Evolutionary conservation across 2,113 vertebrate genomes (phyloP).

Genomic region (Dipodomys stephensi): DNA sequence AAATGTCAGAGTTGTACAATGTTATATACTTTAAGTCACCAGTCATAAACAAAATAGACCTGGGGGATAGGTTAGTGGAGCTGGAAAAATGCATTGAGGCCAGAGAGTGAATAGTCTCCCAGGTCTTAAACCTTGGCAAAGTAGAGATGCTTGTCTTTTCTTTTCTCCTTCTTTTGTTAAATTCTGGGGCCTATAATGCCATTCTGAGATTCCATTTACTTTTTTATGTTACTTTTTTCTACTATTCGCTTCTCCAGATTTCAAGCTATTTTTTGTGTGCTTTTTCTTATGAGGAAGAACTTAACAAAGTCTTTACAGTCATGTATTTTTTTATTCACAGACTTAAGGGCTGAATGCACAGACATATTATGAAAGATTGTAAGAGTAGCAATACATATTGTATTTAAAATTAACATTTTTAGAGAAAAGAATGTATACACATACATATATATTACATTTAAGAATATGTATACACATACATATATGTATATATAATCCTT

Average conservation of each 20-base stretch:
- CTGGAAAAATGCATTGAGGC: not conserved
- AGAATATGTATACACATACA: too few species aligned
- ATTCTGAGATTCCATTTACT: not conserved
- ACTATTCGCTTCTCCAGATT: conserved; percentile 4
- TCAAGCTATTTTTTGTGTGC: not conserved
- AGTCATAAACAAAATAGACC: not conserved
- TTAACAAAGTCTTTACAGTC: not conserved
- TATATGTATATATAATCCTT: not conserved
- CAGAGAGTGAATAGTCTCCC: not conserved
- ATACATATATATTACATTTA: not conserved
- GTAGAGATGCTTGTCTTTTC: too few species aligned
- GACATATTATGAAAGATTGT: not conserved
- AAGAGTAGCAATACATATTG: conserved; percentile 6
- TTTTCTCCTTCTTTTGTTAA: not conserved
- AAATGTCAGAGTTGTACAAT: not conserved
- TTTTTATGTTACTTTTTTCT: not conserved
- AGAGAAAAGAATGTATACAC: not conserved
- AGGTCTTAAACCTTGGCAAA: not conserved
- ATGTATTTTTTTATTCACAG: not conserved
- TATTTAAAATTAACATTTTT: not conserved
- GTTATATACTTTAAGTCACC: not conserved
- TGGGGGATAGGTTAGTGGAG: not conserved
- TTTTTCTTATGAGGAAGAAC: conserved; percentile 21
- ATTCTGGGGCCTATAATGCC: not conserved
- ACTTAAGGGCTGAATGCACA: not conserved